Evolutionary conservation across 1,140 invertebrate species (phyloP).

Genomic region (Drosophila fuyamai): DNA sequence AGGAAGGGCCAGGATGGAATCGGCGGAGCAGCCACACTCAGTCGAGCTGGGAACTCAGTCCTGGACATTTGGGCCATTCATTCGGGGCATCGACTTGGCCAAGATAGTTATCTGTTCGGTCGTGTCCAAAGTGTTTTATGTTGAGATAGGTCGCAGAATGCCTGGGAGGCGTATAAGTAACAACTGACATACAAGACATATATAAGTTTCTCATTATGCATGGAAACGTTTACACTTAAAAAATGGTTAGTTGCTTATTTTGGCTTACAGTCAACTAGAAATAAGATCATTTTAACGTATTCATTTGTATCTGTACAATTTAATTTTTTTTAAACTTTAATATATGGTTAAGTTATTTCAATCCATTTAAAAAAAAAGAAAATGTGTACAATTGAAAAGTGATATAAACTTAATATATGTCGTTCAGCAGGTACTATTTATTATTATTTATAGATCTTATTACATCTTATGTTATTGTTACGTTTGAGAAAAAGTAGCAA

Average conservation of each 20-base stretch:
- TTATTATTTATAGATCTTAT: neutral
- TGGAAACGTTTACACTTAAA: neutral
- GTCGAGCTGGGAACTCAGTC: conserved; percentile 11
- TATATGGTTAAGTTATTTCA: no score
- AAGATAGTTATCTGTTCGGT: conserved; percentile 16
- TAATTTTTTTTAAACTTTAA: no score
- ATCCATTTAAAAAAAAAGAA: no score
- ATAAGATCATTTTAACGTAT: no score
- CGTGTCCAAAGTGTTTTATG: conserved; percentile 19
- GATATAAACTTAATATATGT: no score
- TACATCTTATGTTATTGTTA: neutral
- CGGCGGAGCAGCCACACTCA: conserved; percentile 5
- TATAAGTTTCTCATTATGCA: neutral
- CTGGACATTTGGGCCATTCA: conserved; percentile 32
- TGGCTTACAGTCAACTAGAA: no score
- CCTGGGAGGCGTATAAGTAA: conserved; percentile 4
- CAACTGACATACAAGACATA: neutral
- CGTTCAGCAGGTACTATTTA: no score
- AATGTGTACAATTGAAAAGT: no score
- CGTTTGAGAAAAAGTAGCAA: neutral
- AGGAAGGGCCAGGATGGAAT: neutral
- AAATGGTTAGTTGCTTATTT: no score
- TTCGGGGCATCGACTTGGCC: conserved; percentile 2
- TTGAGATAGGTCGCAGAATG: conserved; percentile 23
- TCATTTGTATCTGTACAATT: no score